Base-by-base conservation (phyloP, 2,888 invertebrate genomes). In the Acholoe squamosa region DNA sequence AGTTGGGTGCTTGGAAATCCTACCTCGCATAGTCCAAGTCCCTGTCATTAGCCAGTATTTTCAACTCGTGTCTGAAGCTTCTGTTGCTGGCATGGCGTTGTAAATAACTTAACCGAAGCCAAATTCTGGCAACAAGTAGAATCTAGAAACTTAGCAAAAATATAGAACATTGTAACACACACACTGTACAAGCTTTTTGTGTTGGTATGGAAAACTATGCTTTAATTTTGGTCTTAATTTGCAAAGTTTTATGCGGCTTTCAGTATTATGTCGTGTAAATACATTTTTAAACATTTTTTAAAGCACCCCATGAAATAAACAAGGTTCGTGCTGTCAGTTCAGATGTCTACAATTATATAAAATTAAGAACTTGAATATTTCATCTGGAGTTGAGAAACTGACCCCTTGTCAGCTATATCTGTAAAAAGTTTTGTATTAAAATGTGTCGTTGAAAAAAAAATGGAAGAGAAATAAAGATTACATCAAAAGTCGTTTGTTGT, bases 401-500 rank as follows among this genome's bases (percentile, higher is more conserved):
- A 54, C n/a, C 80, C 77, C 80, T 80, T 80, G 56, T 86, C 86
- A 86, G 86, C 86, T 86, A 86, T 84, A 84, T 84, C 84, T 86
- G 84, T 84, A 86, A 25, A 54, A 52, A 52, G 22, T 86, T 54
- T 84, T 84, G 86, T 86, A 86, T 86, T 86, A 52, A 86, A 86
- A 86, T 31, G 86, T 86, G 86, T 86, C 86, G 56, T 86, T 86
- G 86, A 86, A 86, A 86, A 86, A 43, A 86, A 86, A 86, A n/a
- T n/a, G 28, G 86, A 84, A 25, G 84, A 86, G 86, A 86, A 86
- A 86, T 86, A 86, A 86, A 86, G 86, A 28, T 86, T 52, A 54
- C 86, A 54, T 86, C 52, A 54, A 86, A 51, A 31, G 28, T 7
- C 3, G 10, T 3, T 43, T 3, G 43, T 43, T 43, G 43, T 43